Conservation (phyloP, 2,797 vertebrate genomes). For the Sebastes nivosus region DNA sequence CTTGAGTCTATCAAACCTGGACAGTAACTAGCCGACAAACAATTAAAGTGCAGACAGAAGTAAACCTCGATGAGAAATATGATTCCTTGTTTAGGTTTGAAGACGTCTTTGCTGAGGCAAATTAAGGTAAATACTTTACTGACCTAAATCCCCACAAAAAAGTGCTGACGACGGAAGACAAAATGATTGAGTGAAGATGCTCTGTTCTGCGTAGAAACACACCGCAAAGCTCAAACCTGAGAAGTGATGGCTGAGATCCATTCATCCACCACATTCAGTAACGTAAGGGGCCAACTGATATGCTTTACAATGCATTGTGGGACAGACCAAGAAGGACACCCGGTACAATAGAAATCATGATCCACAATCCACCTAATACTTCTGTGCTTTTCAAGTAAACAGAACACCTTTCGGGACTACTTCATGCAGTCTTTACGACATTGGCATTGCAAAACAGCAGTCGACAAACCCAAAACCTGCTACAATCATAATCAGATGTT, state of each 20-base stretch:
- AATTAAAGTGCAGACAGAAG: constrained; percentile 69
- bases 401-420: not conserved
- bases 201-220: too few relatives aligned
- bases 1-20: not conserved
- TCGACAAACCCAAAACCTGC: not conserved
- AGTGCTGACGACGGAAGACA: not conserved
- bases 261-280: not conserved
- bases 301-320: not conserved
- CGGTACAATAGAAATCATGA: not conserved
- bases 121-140: not conserved
- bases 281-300: not conserved
- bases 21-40: not conserved
- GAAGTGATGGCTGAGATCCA: not conserved
- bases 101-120: constrained; percentile 1
- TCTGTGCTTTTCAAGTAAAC: constrained; percentile 36
- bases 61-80: constrained; percentile 26
- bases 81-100: not conserved
- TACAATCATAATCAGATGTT: not conserved
- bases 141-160: not conserved
- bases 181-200: not conserved
- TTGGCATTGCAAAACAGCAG: not conserved
- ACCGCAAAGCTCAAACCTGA: not conserved
- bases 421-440: constrained; percentile 8
- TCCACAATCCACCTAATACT: not conserved
- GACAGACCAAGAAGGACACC: constrained; percentile 19